phyloP scores from a whole-genome alignment of 2,888 invertebrate genomes.

The Zaprionus obscuricornis region DNA sequence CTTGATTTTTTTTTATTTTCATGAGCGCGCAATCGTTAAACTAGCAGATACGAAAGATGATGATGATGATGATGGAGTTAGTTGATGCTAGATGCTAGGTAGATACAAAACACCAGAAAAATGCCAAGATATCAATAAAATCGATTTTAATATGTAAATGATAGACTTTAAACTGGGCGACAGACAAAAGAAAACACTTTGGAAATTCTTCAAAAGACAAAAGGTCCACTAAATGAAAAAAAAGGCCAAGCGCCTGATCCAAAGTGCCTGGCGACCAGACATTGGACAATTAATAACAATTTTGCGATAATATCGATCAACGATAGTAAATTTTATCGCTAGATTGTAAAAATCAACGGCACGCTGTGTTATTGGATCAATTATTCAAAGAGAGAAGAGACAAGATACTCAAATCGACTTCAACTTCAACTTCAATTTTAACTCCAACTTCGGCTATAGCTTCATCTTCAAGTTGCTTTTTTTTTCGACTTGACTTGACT shows the following conservation, averaged over 20 bases:
- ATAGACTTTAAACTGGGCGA: constrained; percentile 29
- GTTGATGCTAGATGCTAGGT: background rate
- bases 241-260: background rate
- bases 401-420: constrained; percentile 5
- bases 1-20: background rate
- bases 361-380: constrained; percentile 73
- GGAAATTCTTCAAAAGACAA: constrained; percentile 36
- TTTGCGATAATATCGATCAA: constrained; percentile 73
- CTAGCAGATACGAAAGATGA: constrained; percentile 22
- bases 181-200: constrained; percentile 47
- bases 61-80: constrained; percentile 13
- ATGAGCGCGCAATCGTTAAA: constrained; percentile 53
- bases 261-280: too few species aligned
- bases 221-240: constrained; percentile 1
- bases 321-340: constrained; percentile 70
- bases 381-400: constrained; percentile 47
- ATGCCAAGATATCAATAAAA: constrained; percentile 60
- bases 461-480: background rate
- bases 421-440: background rate
- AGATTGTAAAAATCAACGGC: constrained; percentile 74
- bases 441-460: background rate
- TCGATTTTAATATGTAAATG: constrained; percentile 66
- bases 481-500: background rate
- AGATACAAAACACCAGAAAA: constrained; percentile 66
- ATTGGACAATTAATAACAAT: constrained; percentile 74